phyloP scores from a whole-genome alignment of 2,113 vertebrate species.

The Taurulus bubalis region DNA sequence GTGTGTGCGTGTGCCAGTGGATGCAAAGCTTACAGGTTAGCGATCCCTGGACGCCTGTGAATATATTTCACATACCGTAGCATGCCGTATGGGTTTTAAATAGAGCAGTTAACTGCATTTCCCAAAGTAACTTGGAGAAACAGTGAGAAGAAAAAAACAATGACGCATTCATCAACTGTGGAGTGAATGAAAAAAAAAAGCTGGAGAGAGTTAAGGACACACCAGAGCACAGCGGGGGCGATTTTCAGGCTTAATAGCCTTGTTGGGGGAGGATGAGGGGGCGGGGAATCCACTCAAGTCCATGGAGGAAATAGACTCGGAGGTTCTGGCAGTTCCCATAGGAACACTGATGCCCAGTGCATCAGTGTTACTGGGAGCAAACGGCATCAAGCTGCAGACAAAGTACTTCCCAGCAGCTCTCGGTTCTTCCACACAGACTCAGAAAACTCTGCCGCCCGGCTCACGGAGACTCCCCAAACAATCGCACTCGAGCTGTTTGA shows the following conservation, averaged over 20 bases:
- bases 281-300: conserved; percentile 55
- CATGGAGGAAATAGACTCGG: conserved; percentile 52
- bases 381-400: conserved; percentile 44
- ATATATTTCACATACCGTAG: conserved; percentile 52
- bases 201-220: conserved; percentile 45
- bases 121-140: conserved; percentile 56
- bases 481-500: conserved; percentile 28
- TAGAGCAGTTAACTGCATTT: conserved; percentile 51
- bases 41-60: conserved; percentile 61
- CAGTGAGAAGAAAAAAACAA: conserved; percentile 48
- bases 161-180: conserved; percentile 56
- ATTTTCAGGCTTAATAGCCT: conserved; percentile 53
- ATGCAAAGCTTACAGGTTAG: conserved; percentile 54
- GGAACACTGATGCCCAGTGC: conserved; percentile 54
- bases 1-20: conserved; percentile 43
- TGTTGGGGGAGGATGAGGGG: conserved; percentile 51
- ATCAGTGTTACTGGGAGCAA: conserved; percentile 24
- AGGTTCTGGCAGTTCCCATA: conserved; percentile 68
- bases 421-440: conserved; percentile 24
- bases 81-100: conserved; percentile 45
- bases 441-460: not conserved
- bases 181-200: conserved; percentile 46
- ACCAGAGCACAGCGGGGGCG: conserved; percentile 58
- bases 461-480: conserved; percentile 21
- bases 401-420: conserved; percentile 33